These are phyloP conservation scores for Melikaiella ostensackeni DNA, from an alignment of 2,888 invertebrate genomes.

Conservation along the genomic window DNA sequence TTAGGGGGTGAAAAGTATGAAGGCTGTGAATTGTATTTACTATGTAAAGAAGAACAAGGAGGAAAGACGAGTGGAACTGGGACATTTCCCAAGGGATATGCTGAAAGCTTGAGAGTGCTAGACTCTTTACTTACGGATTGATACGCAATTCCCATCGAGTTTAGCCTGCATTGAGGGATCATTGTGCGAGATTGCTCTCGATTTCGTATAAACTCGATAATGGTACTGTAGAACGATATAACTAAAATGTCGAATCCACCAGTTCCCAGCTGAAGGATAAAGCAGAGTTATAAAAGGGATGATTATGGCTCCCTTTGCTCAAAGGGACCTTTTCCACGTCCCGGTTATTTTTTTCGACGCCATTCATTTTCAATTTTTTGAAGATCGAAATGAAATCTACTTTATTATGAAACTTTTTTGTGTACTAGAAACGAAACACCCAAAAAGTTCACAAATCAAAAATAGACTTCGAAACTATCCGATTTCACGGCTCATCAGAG, in stretches of 20 bases:
- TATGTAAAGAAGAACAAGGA: conserved; percentile 7
- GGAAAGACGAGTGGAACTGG: conserved; percentile 12
- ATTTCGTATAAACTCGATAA: conserved; percentile 57
- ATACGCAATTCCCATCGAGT: conserved; percentile 76
- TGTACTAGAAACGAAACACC: too few species aligned
- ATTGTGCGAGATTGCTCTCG: conserved; percentile 66
- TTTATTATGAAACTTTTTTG: too few species aligned
- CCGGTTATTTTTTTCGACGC: too few species aligned
- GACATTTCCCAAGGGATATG: conserved; percentile 56
- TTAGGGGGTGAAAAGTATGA: neutral
- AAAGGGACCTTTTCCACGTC: too few species aligned
- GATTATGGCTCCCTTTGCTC: too few species aligned
- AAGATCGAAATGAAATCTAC: too few species aligned
- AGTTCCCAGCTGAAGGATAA: conserved; percentile 12
- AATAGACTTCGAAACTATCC: too few species aligned
- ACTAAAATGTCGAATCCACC: conserved; percentile 16
- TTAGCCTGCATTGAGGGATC: conserved; percentile 72
- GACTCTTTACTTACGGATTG: conserved; percentile 75
- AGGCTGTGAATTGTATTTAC: conserved; percentile 21
- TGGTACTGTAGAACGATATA: conserved; percentile 48
- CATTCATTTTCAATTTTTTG: too few species aligned
- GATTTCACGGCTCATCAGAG: too few species aligned
- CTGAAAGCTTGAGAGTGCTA: conserved; percentile 50
- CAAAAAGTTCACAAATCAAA: too few species aligned
- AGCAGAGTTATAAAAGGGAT: conserved; percentile 3